Evolutionary conservation across 2,797 vertebrate genomes (phyloP).

Genomic region (Diplodus puntazzo): DNA sequence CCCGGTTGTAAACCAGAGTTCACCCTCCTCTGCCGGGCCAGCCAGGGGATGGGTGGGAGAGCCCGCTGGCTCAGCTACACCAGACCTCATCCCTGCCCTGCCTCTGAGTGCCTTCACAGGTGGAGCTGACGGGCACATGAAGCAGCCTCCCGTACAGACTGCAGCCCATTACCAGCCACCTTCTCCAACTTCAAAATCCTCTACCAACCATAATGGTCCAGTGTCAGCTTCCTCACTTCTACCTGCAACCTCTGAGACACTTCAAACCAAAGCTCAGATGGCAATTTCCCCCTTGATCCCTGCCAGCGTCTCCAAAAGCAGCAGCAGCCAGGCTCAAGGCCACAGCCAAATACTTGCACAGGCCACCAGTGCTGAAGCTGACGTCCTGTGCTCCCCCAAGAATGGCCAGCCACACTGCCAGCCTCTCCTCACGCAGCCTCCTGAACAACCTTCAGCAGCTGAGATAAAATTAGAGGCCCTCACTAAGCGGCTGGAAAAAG

Average conservation of each 20-base stretch:
- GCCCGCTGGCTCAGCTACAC: conserved; percentile 35
- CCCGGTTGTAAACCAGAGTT: conserved; percentile 58
- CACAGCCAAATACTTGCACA: conserved; percentile 49
- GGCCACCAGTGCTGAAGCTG: conserved; percentile 50
- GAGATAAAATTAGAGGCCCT: conserved; percentile 95
- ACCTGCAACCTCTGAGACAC: conserved; percentile 48
- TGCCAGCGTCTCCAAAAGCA: conserved; percentile 52
- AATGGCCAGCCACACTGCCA: conserved; percentile 86
- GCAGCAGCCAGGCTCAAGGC: conserved; percentile 59
- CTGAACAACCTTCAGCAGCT: conserved; percentile 86
- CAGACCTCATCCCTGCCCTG: conserved; percentile 69
- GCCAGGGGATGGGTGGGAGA: conserved; percentile 58
- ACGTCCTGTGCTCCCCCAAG: conserved; percentile 70
- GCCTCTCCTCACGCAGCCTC: conserved; percentile 73
- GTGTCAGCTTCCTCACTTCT: conserved; percentile 26
- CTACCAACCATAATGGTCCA: conserved; percentile 60
- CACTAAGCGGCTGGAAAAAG: conserved; percentile 93
- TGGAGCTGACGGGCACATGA: conserved; percentile 63
- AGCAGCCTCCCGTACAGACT: conserved; percentile 58
- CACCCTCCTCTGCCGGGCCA: conserved; percentile 59
- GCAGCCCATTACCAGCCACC: conserved; percentile 38
- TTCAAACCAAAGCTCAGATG: conserved; percentile 59
- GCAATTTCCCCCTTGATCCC: conserved; percentile 32
- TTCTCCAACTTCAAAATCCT: conserved; percentile 47
- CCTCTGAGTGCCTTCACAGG: conserved; percentile 78